Evolutionary conservation across 1,140 invertebrate species (phyloP).

Genomic region (Orchestia grillus): DNA sequence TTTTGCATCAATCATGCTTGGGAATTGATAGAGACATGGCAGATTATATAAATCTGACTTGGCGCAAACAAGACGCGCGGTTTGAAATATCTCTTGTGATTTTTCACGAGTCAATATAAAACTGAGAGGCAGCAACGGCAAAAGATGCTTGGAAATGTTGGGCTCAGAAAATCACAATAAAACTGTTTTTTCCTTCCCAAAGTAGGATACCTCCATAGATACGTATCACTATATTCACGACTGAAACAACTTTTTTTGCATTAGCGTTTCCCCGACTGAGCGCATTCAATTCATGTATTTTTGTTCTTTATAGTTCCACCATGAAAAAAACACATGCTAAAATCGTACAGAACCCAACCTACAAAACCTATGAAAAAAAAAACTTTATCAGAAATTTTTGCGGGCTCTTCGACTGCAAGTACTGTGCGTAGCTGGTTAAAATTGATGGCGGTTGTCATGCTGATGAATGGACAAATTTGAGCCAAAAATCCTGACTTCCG

Average conservation of each 20-base stretch:
- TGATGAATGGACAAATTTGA: too few species aligned
- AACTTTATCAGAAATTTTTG: neutral
- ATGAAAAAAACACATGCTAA: neutral
- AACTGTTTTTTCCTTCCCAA: neutral
- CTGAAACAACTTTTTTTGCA: neutral
- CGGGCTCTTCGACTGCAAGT: too few species aligned
- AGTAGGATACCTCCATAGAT: neutral
- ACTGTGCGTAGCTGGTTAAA: neutral
- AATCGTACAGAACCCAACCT: neutral
- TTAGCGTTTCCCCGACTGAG: neutral
- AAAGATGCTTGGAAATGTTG: neutral
- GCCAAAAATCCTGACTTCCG: too few species aligned
- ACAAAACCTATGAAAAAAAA: neutral
- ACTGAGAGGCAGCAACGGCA: neutral
- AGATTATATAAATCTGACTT: neutral
- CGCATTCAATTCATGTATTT: neutral
- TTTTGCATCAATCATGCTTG: neutral
- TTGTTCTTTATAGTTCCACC: neutral
- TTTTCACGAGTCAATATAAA: neutral
- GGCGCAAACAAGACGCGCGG: neutral
- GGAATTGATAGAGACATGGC: neutral
- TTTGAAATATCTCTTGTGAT: neutral
- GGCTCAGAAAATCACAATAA: neutral
- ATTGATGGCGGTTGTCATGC: too few species aligned
- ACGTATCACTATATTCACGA: neutral